Evolutionary conservation across 2,888 invertebrate species (phyloP).

Genomic region (Coenonympha arcania): DNA sequence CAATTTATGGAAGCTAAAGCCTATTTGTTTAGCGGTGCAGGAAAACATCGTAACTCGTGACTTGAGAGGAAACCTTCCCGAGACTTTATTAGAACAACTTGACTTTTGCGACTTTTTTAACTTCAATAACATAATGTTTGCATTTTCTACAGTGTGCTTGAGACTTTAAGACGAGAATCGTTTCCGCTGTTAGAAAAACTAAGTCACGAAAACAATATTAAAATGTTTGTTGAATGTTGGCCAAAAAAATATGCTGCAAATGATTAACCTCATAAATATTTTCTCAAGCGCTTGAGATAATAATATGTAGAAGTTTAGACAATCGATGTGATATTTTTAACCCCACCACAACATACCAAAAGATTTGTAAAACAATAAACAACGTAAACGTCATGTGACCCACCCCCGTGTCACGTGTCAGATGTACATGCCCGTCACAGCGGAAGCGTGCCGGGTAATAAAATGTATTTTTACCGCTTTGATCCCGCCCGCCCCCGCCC

Average conservation of each 20-base stretch:
- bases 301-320: not conserved
- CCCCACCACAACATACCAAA: not conserved
- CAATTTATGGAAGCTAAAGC: no score
- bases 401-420: constrained; percentile 5
- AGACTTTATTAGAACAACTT: no score
- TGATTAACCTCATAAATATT: not conserved
- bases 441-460: constrained; percentile 47
- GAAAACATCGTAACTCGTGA: no score
- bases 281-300: not conserved
- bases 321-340: not conserved
- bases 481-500: constrained; percentile 15
- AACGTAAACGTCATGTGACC: not conserved
- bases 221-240: no score
- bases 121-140: not conserved
- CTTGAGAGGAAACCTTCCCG: no score
- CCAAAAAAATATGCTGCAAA: no score
- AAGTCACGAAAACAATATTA: no score
- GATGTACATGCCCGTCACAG: constrained; percentile 12
- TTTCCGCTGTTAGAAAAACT: constrained; percentile 7
- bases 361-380: not conserved
- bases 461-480: constrained; percentile 51
- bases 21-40: no score
- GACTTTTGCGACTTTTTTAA: no score
- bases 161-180: not conserved
- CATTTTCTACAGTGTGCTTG: not conserved